Evolutionary conservation across 2,888 invertebrate species (phyloP), one percentile per base, ranked within the genome.

Genomic region (Melanotus villosus): DNA sequence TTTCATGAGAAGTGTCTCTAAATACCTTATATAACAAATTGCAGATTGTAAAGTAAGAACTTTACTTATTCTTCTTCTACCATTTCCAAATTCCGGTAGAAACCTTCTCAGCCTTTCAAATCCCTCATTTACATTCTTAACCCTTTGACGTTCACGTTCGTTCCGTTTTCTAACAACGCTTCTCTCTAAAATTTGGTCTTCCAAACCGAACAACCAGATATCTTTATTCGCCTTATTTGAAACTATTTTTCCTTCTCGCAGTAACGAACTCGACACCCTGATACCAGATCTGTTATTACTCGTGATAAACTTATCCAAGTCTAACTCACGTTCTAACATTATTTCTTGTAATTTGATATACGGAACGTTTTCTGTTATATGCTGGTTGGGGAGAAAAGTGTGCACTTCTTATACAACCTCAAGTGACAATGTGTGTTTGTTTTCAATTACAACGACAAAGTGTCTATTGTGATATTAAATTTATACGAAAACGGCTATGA

Each of bases 101-200:
- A 68, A 73, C 56, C 70, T 65, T 54, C 74, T 73, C 54, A 76
- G 72, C 57, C 73, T 71, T 66, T 78, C 75, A 57, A 75, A 77
- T 16, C 73, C 77, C 62, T 77, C 75, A 72, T 77, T 76, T 64
- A 77, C 77, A 65, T 72, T 75, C 59, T 72, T 70, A 36, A 76
- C 75, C 34, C 74, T 66, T 26, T 71, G 72, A 14, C 77, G 65
- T 45, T 77, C 76, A 23, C 76, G 58, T 38, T 76, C 75, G 66
- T 76, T 77, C 43, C 77, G 67, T 63, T 70, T 69, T 19, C 73
- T 62, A 50, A 76, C 67, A 63, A 57, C 57, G 36, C 65, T 70
- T 23, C 58, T 58, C 21, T 45, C 64, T 54, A 68, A 58, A 47
- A 68, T 30, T 47, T 68, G 52, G 30, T 18, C 36, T 52, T 45